phyloP scores from a whole-genome alignment of 2,113 vertebrate species.

The Rhabdornis inornatus region DNA sequence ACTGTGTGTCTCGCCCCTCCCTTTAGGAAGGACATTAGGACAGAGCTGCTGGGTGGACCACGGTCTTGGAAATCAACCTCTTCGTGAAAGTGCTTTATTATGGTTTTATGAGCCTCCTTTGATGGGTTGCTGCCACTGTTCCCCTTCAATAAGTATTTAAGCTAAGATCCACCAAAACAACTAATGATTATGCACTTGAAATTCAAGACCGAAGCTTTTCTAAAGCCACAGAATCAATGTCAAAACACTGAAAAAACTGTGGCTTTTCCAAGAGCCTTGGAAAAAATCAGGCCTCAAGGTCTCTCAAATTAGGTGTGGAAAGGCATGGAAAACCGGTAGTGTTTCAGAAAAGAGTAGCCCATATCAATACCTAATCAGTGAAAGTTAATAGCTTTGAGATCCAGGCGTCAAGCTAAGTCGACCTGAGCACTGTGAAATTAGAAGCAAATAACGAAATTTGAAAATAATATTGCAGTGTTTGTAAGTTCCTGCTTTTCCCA shows the following conservation, averaged over 20 bases:
- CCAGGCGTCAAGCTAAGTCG: not conserved
- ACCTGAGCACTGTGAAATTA: not conserved
- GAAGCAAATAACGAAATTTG: not conserved
- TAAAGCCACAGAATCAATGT: constrained; percentile 42
- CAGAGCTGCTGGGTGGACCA: not conserved
- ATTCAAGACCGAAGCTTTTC: constrained; percentile 3
- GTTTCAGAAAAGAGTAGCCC: not conserved
- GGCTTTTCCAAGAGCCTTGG: not conserved
- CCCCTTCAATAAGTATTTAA: not conserved
- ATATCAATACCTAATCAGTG: not conserved
- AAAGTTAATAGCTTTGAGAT: not conserved
- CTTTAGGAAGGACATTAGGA: not conserved
- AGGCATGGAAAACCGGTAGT: not conserved
- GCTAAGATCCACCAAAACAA: constrained; percentile 9
- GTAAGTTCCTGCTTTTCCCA: not conserved
- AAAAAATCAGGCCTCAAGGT: not conserved
- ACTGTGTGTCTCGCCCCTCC: not conserved
- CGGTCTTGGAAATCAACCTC: not conserved
- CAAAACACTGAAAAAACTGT: not conserved
- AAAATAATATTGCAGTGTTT: not conserved
- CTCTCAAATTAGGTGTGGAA: not conserved
- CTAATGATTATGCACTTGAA: not conserved
- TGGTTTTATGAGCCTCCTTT: not conserved
- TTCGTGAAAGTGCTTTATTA: not conserved
- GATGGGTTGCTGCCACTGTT: not conserved